A percentile compares a stretch with the other conserved stretches of the same genome.
Conservation (phyloP, 2,113 vertebrate species). For the Suricata suricatta region DNA sequence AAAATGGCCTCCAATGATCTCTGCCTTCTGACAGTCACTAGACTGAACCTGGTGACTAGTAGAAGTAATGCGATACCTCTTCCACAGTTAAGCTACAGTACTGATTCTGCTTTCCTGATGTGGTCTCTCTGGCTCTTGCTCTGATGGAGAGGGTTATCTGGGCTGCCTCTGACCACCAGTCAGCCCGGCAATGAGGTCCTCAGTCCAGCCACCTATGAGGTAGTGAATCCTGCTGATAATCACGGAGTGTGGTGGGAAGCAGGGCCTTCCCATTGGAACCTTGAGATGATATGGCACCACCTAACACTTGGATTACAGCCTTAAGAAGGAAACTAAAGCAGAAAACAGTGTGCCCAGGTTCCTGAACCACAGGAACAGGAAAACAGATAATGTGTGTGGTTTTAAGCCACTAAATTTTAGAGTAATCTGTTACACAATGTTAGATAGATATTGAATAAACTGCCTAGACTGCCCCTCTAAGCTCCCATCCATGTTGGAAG, state of each 20-base stretch:
- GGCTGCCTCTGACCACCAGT: not conserved
- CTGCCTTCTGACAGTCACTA: not conserved
- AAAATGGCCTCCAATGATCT: not conserved
- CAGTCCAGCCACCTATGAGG: not conserved
- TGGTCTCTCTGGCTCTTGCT: not conserved
- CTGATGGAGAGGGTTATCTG: not conserved
- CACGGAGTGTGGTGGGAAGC: not conserved
- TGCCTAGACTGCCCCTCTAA: not conserved
- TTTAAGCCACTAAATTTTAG: not conserved
- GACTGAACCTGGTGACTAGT: not conserved
- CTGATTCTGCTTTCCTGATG: not conserved
- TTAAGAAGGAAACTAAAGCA: not conserved
- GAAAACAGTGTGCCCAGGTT: not conserved
- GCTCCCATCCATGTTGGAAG: not conserved
- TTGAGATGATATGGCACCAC: not conserved
- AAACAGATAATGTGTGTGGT: not conserved
- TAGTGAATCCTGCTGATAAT: not conserved
- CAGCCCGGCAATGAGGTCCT: not conserved
- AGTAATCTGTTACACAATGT: not conserved
- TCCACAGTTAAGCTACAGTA: not conserved
- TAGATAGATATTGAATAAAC: not conserved
- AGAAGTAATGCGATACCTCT: not conserved
- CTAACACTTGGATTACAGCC: not conserved
- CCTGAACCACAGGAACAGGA: not conserved
- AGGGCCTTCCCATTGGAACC: not conserved